Evolutionary conservation across 2,888 invertebrate species (phyloP).

Genomic region (Hypomecis punctinalis): DNA sequence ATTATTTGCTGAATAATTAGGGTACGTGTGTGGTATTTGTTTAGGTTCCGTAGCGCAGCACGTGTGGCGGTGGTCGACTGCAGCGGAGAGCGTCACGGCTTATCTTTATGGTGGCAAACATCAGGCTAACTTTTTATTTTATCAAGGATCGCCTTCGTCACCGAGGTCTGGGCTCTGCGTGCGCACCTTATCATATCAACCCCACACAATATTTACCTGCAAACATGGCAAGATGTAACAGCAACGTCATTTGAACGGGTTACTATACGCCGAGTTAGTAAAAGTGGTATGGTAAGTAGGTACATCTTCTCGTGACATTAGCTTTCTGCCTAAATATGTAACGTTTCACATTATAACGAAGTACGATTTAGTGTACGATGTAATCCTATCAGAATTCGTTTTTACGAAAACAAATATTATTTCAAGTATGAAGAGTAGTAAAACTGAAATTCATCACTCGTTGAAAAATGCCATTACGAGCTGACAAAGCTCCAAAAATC

Average conservation of each 20-base stretch:
- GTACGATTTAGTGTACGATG: neutral
- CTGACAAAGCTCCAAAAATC: slow-evolving; percentile 38
- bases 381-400: neutral
- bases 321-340: neutral
- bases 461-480: slow-evolving; percentile 29
- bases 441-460: slow-evolving; percentile 20
- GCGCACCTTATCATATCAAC: slow-evolving; percentile 71
- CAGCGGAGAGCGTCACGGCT: slow-evolving; percentile 63
- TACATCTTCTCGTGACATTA: neutral
- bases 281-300: neutral
- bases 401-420: too few relatives aligned
- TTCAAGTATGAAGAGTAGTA: neutral
- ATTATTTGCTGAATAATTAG: slow-evolving; percentile 75
- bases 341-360: neutral
- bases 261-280: slow-evolving; percentile 24
- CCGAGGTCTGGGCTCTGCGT: slow-evolving; percentile 64
- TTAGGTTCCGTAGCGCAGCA: slow-evolving; percentile 59
- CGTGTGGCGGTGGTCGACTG: slow-evolving; percentile 71
- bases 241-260: slow-evolving; percentile 50
- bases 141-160: slow-evolving; percentile 73
- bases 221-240: slow-evolving; percentile 61
- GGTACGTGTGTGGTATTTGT: slow-evolving; percentile 63
- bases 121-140: slow-evolving; percentile 71
- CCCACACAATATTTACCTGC: slow-evolving; percentile 70
- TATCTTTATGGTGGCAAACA: slow-evolving; percentile 82